Base-by-base conservation (phyloP, 1,140 invertebrate species). In the Amphibalanus amphitrite region DNA sequence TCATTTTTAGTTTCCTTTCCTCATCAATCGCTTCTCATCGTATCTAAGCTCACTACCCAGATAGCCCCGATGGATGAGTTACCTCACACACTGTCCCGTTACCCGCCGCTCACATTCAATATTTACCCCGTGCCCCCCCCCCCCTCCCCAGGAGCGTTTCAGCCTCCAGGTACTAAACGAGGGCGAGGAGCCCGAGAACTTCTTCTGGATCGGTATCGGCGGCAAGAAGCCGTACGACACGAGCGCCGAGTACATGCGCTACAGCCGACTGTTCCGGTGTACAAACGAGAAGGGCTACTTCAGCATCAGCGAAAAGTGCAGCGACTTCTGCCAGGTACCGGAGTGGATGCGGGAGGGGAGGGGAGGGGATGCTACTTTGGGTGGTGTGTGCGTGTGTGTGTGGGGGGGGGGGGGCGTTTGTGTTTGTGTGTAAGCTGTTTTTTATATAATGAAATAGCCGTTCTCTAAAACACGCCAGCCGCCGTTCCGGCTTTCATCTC, bases 261-360 rank as follows among this genome's bases (percentile, higher is more conserved):
- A 90, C 79, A 95, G 93, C 3, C 84, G 97, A 73, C 83, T 99
- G 15, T 99, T 99, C 81, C 86, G 97, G 29, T 99, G 97, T 82
- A 98, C 96, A 15, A 99, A 99, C 81, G 97, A 99, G 78, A 98
- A 98, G 80, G 97, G 97, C 29, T 99, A 98, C 81, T 99, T 99
- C 78, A 93, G 92, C 8, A 95, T 99, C 13, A 97, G 95, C 29
- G 97, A 99, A 81, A 99, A 99, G 79, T 99, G 97, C 83, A 93
- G 95, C 0, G 97, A 99, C 82, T 99, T 99, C 82, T 99, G 97
- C 82, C 97, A 99, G 86, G 91, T 93, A 82, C 77, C 72, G 17
- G 38, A 38, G 69, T 38, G 15, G 59, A 30, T 29, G 20, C 38
- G n/a, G n/a, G n/a, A n/a, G n/a, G n/a, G n/a, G n/a, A n/a, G n/a